Evolutionary conservation across 2,113 vertebrate genomes (phyloP).

Genomic region (Misgurnus anguillicaudatus): DNA sequence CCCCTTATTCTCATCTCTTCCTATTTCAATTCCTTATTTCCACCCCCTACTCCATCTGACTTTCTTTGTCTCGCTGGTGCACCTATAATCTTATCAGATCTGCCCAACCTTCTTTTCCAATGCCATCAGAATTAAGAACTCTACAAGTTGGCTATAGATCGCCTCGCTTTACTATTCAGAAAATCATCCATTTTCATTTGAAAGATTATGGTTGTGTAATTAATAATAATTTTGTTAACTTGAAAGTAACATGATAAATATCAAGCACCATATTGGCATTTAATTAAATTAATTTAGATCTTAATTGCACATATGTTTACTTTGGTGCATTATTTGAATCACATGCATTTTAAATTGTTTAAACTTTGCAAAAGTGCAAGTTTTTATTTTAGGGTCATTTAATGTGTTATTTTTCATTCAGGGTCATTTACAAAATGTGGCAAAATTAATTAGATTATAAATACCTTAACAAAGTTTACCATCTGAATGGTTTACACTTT

Average conservation of each 20-base stretch:
- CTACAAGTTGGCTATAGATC: conserved; percentile 66
- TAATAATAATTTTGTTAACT: neutral
- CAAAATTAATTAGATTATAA: neutral
- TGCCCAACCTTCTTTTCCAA: conserved; percentile 52
- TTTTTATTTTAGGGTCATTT: neutral
- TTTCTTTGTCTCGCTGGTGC: conserved; percentile 56
- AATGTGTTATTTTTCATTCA: neutral
- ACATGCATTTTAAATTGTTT: neutral
- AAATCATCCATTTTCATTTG: conserved; percentile 51
- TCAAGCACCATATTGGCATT: neutral
- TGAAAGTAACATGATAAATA: neutral
- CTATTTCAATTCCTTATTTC: conserved; percentile 45
- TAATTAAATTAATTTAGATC: neutral
- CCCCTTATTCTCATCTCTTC: conserved; percentile 44
- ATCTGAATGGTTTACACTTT: neutral
- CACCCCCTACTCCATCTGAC: conserved; percentile 60
- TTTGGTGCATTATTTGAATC: neutral
- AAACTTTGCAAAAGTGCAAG: neutral
- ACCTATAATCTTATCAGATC: conserved; percentile 53
- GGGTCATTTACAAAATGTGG: neutral
- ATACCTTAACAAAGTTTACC: neutral
- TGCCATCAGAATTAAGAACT: conserved; percentile 67
- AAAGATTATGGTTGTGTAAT: conserved; percentile 31
- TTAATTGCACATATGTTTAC: neutral
- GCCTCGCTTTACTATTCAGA: conserved; percentile 62